Conservation (phyloP, 1,140 invertebrate genomes). For the Pissodes strobi region DNA sequence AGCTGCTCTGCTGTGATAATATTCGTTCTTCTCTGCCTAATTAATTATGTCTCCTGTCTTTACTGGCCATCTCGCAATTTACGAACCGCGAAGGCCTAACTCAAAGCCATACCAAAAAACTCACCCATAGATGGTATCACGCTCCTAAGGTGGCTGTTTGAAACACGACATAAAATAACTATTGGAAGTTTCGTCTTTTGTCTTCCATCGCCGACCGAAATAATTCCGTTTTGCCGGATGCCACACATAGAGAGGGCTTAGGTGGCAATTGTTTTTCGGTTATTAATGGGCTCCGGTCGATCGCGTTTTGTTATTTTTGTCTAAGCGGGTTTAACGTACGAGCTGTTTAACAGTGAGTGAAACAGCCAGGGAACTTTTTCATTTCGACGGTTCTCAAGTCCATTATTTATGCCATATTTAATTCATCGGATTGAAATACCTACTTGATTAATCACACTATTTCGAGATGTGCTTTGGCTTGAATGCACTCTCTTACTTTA, state of each 20-base stretch:
- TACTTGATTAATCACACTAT: no score
- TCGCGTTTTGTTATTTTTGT: neutral
- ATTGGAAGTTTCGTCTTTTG: slow-evolving; percentile 19
- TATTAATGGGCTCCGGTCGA: slow-evolving; percentile 10
- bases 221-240: slow-evolving; percentile 4
- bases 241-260: slow-evolving; percentile 17
- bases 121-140: slow-evolving; percentile 19
- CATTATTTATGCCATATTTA: no score
- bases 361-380: no score
- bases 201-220: slow-evolving; percentile 4
- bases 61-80: slow-evolving; percentile 2
- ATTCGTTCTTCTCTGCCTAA: no score
- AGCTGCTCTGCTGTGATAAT: no score
- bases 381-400: no score
- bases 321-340: no score
- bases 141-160: slow-evolving; percentile 24
- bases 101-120: slow-evolving; percentile 6
- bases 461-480: no score
- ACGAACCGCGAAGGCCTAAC: slow-evolving; percentile 10
- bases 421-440: no score
- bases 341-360: no score
- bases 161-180: slow-evolving; percentile 31
- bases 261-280: slow-evolving; percentile 31
- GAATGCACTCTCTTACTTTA: no score
- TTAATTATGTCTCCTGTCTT: slow-evolving; percentile 1